Base-by-base conservation (phyloP, 2,888 invertebrate genomes). In the Lasioglossum marginatum region DNA sequence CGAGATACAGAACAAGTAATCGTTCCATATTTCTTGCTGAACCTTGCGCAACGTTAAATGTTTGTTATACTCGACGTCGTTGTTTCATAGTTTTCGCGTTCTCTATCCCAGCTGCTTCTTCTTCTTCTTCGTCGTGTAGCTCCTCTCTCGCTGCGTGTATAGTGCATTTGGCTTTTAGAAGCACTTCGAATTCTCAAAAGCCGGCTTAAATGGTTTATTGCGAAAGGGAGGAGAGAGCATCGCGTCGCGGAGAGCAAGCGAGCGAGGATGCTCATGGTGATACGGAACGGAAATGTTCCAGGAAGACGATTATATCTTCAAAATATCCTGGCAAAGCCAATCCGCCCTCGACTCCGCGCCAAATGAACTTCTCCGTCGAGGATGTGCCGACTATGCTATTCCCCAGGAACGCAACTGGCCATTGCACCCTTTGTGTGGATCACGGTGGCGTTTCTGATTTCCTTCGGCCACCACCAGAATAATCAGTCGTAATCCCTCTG, bases 281-380 rank as follows among this genome's bases (percentile, higher is more conserved):
- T 52, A 34, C 63, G 68, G 75, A 72, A 70, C 43, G 63, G 37
- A 70, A 60, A 70, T 71, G 34, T 27, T 73, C 48, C 40, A 57
- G 31, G 40, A 76, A 82, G 81, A 83, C 71, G 87, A 88, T 74
- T 82, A 72, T 75, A 48, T 27, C 60, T 83, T 73, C 76, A 34
- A 82, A 68, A 48, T 75, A 75, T 71, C 68, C 63, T 48, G 37
- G n/a, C 68, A 81, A 89, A 87, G 81, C 82, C 81, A 87, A 85
- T 87, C 79, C 75, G 70, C 37, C 74, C 34, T 70, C 87, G 81
- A 85, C 78, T 84, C 77, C 70, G 52, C 73, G 40, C 79, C 19
- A n/a, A 72, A 81, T 70, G 70, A 88, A 79, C 78, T 80, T 71
- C 71, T 43, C 66, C 23, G 79, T 6, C n/a, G 57, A 34, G 40